Evolutionary conservation across 1,140 invertebrate species (phyloP).

Genomic region (Psix sp.): DNA sequence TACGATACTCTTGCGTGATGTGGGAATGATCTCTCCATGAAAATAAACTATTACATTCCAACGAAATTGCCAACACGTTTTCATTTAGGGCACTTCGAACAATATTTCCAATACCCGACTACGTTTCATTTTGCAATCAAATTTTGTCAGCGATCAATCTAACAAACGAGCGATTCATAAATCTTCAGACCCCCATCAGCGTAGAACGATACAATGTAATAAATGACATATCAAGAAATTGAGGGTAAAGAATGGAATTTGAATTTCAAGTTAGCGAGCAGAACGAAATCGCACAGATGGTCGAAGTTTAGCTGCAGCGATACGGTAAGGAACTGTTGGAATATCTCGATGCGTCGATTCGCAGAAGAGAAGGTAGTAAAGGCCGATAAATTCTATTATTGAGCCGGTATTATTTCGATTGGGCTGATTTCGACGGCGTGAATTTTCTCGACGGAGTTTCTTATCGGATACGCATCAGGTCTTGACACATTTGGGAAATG

Average conservation of each 20-base stretch:
- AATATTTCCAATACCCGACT: no score
- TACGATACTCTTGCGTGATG: no score
- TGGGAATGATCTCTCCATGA: no score
- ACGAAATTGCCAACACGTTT: no score
- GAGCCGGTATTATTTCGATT: slow-evolving; percentile 42
- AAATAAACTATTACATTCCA: no score
- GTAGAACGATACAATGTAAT: no score
- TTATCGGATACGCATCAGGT: slow-evolving; percentile 46
- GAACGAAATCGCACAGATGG: slow-evolving; percentile 23
- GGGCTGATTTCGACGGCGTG: slow-evolving; percentile 34
- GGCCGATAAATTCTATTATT: slow-evolving; percentile 50
- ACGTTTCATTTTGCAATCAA: no score
- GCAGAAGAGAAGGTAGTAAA: slow-evolving; percentile 33
- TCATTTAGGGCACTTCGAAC: no score
- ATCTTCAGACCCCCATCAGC: no score
- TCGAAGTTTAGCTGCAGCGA: slow-evolving; percentile 32
- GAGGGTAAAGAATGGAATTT: background rate
- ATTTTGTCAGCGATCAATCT: no score
- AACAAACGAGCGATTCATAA: no score
- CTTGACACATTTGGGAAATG: slow-evolving; percentile 41
- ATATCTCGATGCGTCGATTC: slow-evolving; percentile 18
- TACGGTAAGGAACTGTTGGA: slow-evolving; percentile 28
- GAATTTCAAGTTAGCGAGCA: background rate
- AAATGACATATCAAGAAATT: slow-evolving; percentile 1
- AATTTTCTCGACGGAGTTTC: slow-evolving; percentile 31